These are phyloP conservation scores for Hydrocynus forskahlii DNA, from an alignment of 2,797 vertebrate genomes.

Conservation along the genomic window DNA sequence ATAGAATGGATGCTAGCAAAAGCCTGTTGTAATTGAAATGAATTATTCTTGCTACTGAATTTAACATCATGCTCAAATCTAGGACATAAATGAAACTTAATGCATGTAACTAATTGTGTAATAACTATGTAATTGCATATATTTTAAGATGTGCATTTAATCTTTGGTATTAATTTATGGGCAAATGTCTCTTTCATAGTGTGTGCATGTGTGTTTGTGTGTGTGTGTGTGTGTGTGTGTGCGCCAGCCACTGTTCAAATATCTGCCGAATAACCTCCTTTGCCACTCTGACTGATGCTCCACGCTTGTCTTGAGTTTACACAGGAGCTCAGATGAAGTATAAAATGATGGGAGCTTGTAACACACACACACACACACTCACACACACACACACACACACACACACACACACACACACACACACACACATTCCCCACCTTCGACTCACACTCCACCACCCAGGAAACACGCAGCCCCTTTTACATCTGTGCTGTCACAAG, in stretches of 20 bases:
- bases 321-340: slow-evolving; percentile 50
- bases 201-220: slow-evolving; percentile 20
- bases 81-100: no score
- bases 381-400: slow-evolving; percentile 10
- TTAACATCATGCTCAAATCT: no score
- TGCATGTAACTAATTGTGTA: no score
- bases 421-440: slow-evolving; percentile 33
- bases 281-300: slow-evolving; percentile 39
- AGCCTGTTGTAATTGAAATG: no score
- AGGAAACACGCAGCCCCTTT: slow-evolving; percentile 53
- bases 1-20: no score
- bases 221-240: slow-evolving; percentile 4
- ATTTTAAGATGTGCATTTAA: neutral
- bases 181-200: slow-evolving; percentile 21
- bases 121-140: no score
- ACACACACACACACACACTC: slow-evolving; percentile 1
- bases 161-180: neutral
- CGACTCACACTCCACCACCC: slow-evolving; percentile 34
- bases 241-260: neutral
- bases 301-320: slow-evolving; percentile 47
- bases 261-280: slow-evolving; percentile 28
- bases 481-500: slow-evolving; percentile 65
- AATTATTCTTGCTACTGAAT: no score
- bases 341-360: slow-evolving; percentile 58
- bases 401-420: slow-evolving; percentile 25